Percentiles rank a stretch among this genome's conserved stretches.
phyloP scores from a whole-genome alignment of 2,888 invertebrate species.

The Pherbina coryleti region DNA sequence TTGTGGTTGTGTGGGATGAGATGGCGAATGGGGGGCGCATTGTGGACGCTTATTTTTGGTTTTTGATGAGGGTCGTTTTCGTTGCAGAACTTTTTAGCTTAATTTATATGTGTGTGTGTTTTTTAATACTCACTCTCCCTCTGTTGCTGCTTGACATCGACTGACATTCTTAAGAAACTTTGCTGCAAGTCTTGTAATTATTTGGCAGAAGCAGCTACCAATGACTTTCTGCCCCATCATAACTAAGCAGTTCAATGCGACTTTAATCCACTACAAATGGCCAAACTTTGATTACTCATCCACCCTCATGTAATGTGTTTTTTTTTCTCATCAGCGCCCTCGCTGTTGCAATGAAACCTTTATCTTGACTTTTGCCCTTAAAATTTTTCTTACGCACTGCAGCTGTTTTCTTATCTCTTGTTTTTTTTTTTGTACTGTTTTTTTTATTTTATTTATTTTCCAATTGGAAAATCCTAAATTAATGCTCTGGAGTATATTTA shows the following conservation, averaged over 20 bases:
- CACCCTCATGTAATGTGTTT: not conserved
- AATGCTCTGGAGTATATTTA: conserved; percentile 54
- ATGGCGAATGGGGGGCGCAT: too few species aligned
- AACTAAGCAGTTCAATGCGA: too few species aligned
- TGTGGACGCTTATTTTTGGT: too few species aligned
- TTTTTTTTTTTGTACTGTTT: not conserved
- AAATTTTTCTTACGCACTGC: not conserved
- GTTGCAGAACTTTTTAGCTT: not conserved
- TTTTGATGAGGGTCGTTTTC: too few species aligned
- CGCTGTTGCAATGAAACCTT: not conserved
- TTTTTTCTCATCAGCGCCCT: not conserved
- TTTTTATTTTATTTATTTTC: conserved; percentile 43
- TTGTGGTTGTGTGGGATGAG: not conserved
- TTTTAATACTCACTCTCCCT: not conserved
- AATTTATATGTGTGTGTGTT: not conserved
- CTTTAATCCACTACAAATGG: conserved; percentile 8
- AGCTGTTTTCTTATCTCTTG: not conserved
- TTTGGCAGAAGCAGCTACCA: not conserved
- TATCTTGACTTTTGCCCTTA: conserved; percentile 19
- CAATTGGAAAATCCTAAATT: conserved; percentile 46
- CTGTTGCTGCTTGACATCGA: not conserved
- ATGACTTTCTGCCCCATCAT: not conserved
- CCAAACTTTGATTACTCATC: conserved; percentile 23
- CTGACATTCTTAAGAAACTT: not conserved
- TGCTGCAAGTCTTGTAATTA: not conserved